phyloP scores from a whole-genome alignment of 2,888 invertebrate genomes.

The Folsomia manolachei region DNA sequence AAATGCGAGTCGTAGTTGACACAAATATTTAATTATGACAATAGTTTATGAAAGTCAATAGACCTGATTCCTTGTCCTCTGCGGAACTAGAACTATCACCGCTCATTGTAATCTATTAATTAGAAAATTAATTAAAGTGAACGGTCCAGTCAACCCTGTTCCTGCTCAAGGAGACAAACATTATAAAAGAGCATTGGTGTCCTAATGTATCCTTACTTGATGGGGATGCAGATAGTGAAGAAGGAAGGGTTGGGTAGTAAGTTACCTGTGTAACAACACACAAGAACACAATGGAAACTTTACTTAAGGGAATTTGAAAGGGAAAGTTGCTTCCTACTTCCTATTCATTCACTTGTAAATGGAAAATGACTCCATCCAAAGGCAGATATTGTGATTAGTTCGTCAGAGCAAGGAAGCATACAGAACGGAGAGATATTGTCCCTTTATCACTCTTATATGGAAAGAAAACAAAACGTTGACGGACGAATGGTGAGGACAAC shows the following conservation, averaged over 20 bases:
- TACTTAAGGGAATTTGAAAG: constrained; percentile 23
- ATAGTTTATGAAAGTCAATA: background rate
- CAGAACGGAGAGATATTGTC: no score
- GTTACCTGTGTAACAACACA: background rate
- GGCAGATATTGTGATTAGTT: background rate
- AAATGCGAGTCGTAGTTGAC: no score
- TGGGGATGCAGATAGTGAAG: background rate
- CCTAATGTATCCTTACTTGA: no score
- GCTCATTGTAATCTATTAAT: background rate
- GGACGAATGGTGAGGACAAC: background rate
- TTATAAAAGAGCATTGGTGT: no score
- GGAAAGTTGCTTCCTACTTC: constrained; percentile 6
- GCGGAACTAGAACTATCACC: background rate
- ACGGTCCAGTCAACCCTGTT: background rate
- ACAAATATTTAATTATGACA: constrained; percentile 1
- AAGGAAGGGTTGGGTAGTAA: background rate
- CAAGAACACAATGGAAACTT: constrained; percentile 2
- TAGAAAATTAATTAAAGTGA: constrained; percentile 18
- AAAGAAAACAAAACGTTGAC: background rate
- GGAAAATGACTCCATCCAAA: background rate
- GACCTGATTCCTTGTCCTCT: background rate
- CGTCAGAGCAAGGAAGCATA: background rate
- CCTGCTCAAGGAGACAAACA: background rate
- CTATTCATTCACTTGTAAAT: constrained; percentile 2
- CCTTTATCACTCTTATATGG: background rate